Conservation (phyloP, 2,797 vertebrate genomes). For the Mycteria americana region DNA sequence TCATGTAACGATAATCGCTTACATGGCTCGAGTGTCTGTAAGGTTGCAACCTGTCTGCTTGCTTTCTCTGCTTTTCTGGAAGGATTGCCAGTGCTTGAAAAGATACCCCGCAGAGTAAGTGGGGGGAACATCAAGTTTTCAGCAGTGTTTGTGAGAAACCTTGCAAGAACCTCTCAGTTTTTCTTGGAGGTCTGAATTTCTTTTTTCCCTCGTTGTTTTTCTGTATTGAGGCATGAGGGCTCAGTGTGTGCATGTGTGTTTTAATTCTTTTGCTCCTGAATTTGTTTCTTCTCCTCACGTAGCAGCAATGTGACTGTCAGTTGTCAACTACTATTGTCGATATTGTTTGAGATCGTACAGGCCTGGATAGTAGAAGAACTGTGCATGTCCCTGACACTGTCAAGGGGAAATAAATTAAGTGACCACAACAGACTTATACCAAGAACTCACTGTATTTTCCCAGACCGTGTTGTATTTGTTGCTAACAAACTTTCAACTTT, state of each 20-base stretch:
- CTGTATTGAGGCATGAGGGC: accelerated
- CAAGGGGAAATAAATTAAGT: not conserved
- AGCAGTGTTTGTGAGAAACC: not conserved
- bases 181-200: not conserved
- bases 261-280: not conserved
- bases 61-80: not conserved
- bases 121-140: not conserved
- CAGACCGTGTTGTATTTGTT: not conserved
- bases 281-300: not conserved
- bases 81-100: not conserved
- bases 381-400: not conserved
- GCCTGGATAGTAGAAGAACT: not conserved
- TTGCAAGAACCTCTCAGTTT: not conserved
- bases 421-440: not conserved
- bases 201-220: not conserved
- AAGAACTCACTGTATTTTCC: not conserved
- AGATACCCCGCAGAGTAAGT: accelerated
- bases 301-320: not conserved
- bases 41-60: not conserved
- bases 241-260: accelerated
- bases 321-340: not conserved
- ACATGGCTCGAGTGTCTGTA: accelerated
- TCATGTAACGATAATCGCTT: not conserved
- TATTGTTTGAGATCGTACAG: not conserved
- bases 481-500: not conserved